A percentile compares a stretch with the other conserved stretches of the same genome.
phyloP scores from a whole-genome alignment of 2,888 invertebrate genomes.

The Frankliniella fusca region DNA sequence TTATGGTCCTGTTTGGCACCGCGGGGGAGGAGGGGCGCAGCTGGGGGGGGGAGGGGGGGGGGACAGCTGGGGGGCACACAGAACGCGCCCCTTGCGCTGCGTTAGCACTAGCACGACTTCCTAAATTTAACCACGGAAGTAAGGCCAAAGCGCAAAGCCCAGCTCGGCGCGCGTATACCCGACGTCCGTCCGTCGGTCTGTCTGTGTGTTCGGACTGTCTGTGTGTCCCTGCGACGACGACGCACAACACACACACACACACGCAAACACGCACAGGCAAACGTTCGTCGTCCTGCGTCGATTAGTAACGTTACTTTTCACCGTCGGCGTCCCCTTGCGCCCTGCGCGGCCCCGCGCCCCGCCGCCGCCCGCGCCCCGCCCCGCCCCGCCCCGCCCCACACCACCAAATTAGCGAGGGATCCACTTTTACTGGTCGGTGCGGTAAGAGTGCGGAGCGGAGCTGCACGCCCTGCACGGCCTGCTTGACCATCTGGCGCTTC shows the following conservation, averaged over 20 bases:
- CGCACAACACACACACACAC: too few species aligned
- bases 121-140: conserved; percentile 26
- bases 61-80: neutral
- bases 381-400: neutral
- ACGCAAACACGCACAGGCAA: too few species aligned
- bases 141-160: conserved; percentile 19
- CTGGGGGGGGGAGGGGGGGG: neutral
- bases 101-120: conserved; percentile 12
- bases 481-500: conserved; percentile 12
- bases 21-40: neutral
- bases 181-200: neutral
- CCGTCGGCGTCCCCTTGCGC: too few species aligned
- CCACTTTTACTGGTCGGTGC: neutral
- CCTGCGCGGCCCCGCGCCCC: neutral
- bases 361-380: neutral
- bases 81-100: neutral
- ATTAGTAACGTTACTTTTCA: conserved; percentile 5
- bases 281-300: neutral
- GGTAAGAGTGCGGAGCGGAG: neutral
- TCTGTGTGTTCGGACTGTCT: neutral
- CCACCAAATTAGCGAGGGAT: neutral
- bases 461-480: neutral
- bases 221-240: neutral
- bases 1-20: neutral
- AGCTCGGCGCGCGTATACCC: neutral